Evolutionary conservation across 1,140 invertebrate genomes (phyloP), one percentile per base, ranked within the genome.

Genomic region (Chironomus tepperi): DNA sequence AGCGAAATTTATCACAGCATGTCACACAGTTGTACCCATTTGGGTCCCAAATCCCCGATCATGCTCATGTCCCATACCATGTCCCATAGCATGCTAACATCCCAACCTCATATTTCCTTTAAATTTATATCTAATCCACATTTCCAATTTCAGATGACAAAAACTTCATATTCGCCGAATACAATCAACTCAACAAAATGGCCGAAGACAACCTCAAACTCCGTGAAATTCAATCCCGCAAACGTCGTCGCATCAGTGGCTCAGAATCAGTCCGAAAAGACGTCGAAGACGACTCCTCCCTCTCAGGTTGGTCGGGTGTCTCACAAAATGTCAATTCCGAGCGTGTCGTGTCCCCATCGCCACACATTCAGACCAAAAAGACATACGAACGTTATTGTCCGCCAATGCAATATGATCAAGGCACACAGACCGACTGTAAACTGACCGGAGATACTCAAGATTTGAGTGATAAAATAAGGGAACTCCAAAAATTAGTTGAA

Each of bases 401-500:
- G 19, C 65, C 65, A 70, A 70, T 70, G 65, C n/a, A 15, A 19
- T 70, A 19, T 70, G 65, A 70, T 70, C 65, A 70, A 70, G 65
- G 65, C 0, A 70, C 65, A 19, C 65, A 70, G 12, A 70, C 65
- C 0, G 65, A 70, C 12, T 7, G 15, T 19, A 18, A 12, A 70
- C 0, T 70, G 0, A 70, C 65, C 7, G 18, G 65, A 34, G 24
- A 5, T 2, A 34, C 65, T 18, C 16, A 19, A 10, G 65, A 21
- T 10, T 21, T 70, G 16, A 18, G 18, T 18, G 65, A 70, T 7
- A 70, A 70, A 21, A 70, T 70, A 21, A 5, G 19, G 8, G 65
- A 70, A 21, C 12, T 70, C 0, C 65, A 70, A 10, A 18, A 16
- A 19, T 18, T 70, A 9, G 18, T 70, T 70, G 65, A 70, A 70